phyloP scores from a whole-genome alignment of 2,113 vertebrate genomes.

The Crocuta crocuta region DNA sequence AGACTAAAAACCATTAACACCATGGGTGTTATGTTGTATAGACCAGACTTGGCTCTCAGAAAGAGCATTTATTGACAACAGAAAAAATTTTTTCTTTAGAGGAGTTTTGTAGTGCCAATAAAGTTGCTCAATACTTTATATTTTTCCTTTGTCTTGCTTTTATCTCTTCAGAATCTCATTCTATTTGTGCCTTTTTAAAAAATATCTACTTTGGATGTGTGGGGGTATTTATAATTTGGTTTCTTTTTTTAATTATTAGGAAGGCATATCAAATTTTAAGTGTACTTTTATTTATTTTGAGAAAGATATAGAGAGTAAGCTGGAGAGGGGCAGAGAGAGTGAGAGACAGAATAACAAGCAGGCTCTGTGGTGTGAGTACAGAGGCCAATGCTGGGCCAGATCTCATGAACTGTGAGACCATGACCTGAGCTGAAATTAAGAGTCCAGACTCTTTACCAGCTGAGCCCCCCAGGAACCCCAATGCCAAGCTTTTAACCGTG shows the following conservation, averaged over 20 bases:
- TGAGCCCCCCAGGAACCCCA: too few relatives aligned
- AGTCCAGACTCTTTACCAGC: too few relatives aligned
- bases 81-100: neutral
- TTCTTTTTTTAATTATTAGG: slow-evolving; percentile 5
- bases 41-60: neutral
- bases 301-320: too few relatives aligned
- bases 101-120: neutral
- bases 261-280: neutral
- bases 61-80: neutral
- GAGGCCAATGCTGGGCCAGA: too few relatives aligned
- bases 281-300: too few relatives aligned
- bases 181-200: neutral
- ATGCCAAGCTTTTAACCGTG: neutral
- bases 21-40: neutral
- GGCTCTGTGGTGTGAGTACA: too few relatives aligned
- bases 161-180: neutral
- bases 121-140: neutral
- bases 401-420: too few relatives aligned
- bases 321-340: too few relatives aligned
- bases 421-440: too few relatives aligned
- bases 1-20: neutral
- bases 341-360: too few relatives aligned
- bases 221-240: neutral
- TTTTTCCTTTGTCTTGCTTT: slow-evolving; percentile 28
- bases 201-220: neutral